Conservation (phyloP, 92 coral and sea anemone species). For the Epizoanthus stellaris region DNA sequence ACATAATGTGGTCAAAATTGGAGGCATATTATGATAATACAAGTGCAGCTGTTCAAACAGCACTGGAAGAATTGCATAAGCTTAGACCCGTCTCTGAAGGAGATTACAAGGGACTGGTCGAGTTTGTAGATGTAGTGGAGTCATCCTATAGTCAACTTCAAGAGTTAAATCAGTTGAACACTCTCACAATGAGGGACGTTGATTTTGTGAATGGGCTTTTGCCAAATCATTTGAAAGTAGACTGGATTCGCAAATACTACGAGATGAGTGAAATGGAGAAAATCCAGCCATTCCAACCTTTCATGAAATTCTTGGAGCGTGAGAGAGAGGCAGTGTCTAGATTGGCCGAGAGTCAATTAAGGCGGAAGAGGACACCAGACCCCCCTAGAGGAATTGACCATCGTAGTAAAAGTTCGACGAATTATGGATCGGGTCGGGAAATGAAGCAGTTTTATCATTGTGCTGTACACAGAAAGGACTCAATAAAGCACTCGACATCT, state of each 20-base stretch:
- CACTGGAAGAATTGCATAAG: too few species aligned
- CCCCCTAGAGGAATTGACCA: neutral
- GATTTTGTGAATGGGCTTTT: constrained; percentile 46
- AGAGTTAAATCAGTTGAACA: constrained; percentile 43
- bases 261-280: neutral
- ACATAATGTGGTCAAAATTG: too few species aligned
- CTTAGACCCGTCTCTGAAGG: constrained; percentile 25
- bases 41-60: too few species aligned
- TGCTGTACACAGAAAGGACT: constrained; percentile 51
- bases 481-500: too few species aligned
- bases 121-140: constrained; percentile 64
- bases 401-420: constrained; percentile 25
- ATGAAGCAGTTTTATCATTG: constrained; percentile 56
- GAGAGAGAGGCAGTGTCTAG: constrained; percentile 68
- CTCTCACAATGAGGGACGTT: neutral
- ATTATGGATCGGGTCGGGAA: constrained; percentile 35
- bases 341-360: constrained; percentile 63
- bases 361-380: neutral
- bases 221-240: constrained; percentile 56
- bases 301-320: too few species aligned
- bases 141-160: constrained; percentile 58
- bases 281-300: too few species aligned
- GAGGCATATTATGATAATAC: too few species aligned
- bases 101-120: constrained; percentile 61
- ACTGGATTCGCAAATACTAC: constrained; percentile 60